These are phyloP conservation scores for Cryptus armator DNA, from an alignment of 2,888 invertebrate genomes.

Conservation along the genomic window DNA sequence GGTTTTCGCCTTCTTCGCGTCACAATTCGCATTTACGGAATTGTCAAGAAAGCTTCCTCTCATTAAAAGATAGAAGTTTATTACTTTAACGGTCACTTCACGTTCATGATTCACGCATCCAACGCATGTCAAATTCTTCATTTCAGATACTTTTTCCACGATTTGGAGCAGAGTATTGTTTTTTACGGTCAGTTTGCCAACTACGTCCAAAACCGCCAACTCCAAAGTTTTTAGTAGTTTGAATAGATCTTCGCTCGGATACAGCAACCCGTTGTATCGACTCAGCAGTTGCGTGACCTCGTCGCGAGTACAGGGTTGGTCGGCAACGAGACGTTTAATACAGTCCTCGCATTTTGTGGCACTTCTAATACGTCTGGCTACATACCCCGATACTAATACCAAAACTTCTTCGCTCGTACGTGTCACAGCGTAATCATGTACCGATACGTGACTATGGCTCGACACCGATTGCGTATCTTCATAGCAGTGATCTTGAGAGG, in stretches of 20 bases:
- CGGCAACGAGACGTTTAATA: slow-evolving; percentile 32
- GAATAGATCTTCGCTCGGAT: slow-evolving; percentile 61
- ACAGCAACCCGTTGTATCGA: slow-evolving; percentile 49
- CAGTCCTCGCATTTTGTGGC: slow-evolving; percentile 50
- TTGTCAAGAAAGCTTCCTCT: slow-evolving; percentile 42
- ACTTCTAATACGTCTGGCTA: slow-evolving; percentile 57
- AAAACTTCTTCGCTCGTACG: slow-evolving; percentile 55
- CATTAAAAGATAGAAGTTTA: slow-evolving; percentile 49
- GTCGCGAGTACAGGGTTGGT: slow-evolving; percentile 43
- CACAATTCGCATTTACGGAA: slow-evolving; percentile 37
- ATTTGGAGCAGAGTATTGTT: slow-evolving; percentile 54
- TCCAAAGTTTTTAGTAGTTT: slow-evolving; percentile 46
- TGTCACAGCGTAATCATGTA: slow-evolving; percentile 61
- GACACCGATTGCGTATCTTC: slow-evolving; percentile 27
- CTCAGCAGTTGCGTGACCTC: slow-evolving; percentile 48
- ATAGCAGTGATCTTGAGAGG: slow-evolving; percentile 34
- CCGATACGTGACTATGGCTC: slow-evolving; percentile 26
- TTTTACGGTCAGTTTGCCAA: slow-evolving; percentile 51
- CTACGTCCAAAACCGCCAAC: slow-evolving; percentile 41
- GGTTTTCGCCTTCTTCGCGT: slow-evolving; percentile 31
- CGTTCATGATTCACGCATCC: slow-evolving; percentile 46
- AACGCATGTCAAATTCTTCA: slow-evolving; percentile 31
- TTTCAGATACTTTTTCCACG: slow-evolving; percentile 34
- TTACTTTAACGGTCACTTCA: slow-evolving; percentile 33
- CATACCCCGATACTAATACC: slow-evolving; percentile 63